These are phyloP conservation scores for Athrips mouffetella DNA, from an alignment of 2,888 invertebrate genomes.

Conservation along the genomic window DNA sequence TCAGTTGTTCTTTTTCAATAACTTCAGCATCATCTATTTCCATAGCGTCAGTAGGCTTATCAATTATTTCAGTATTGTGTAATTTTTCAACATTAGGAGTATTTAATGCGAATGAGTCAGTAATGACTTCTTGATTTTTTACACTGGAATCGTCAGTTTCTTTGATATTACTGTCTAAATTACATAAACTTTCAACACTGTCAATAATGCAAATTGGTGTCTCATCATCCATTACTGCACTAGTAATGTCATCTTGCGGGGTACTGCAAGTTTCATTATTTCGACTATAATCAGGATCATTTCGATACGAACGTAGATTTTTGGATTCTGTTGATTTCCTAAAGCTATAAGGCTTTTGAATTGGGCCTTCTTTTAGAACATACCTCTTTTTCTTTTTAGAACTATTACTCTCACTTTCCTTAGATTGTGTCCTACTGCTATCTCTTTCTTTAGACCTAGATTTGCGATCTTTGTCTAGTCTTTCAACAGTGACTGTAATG, in stretches of 20 bases:
- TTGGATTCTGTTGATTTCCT: slow-evolving; percentile 49
- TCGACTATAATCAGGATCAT: slow-evolving; percentile 47
- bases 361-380: slow-evolving; percentile 25
- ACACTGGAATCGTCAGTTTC: not conserved
- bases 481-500: slow-evolving; percentile 23
- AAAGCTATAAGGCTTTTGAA: slow-evolving; percentile 40
- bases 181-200: slow-evolving; percentile 32
- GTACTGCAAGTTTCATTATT: not conserved
- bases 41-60: not conserved
- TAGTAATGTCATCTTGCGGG: not conserved
- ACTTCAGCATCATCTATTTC: not conserved
- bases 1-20: not conserved
- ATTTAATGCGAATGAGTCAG: not conserved
- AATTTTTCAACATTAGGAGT: not conserved
- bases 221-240: slow-evolving; percentile 1
- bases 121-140: slow-evolving; percentile 8
- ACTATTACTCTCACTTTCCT: slow-evolving; percentile 8
- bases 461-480: slow-evolving; percentile 21
- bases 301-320: slow-evolving; percentile 33
- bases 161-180: too few relatives aligned
- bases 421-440: too few relatives aligned
- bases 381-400: slow-evolving; percentile 36
- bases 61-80: slow-evolving; percentile 5
- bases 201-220: slow-evolving; percentile 28
- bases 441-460: slow-evolving; percentile 18